Evolutionary conservation across 2,113 vertebrate genomes (phyloP).

Genomic region (Rhinolophus ferrumequinum): DNA sequence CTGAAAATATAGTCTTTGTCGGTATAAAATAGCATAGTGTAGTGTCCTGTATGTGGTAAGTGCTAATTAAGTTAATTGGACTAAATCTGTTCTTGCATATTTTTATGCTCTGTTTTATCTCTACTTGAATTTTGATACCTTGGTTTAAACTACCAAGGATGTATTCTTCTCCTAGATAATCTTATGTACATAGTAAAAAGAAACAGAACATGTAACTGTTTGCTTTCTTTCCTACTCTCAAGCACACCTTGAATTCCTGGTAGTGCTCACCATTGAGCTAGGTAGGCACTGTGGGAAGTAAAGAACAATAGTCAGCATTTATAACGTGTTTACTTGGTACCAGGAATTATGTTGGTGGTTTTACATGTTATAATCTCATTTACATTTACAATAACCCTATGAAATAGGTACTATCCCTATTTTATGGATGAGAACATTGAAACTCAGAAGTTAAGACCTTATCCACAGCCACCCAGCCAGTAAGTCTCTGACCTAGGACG

Average conservation of each 20-base stretch:
- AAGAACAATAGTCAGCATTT: background rate
- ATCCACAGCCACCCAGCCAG: background rate
- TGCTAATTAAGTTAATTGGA: background rate
- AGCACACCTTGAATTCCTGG: background rate
- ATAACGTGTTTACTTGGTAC: background rate
- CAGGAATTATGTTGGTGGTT: background rate
- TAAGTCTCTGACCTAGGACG: background rate
- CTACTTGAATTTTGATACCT: slow-evolving; percentile 1
- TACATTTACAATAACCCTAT: background rate
- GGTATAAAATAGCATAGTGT: background rate
- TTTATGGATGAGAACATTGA: background rate
- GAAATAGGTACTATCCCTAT: background rate
- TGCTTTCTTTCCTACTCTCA: background rate
- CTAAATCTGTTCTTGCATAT: background rate
- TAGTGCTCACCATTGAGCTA: background rate
- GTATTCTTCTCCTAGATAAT: slow-evolving; percentile 6
- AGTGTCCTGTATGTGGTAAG: background rate
- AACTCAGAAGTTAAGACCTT: background rate
- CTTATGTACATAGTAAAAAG: background rate
- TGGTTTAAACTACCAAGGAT: background rate
- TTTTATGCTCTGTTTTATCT: background rate
- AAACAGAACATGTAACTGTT: background rate
- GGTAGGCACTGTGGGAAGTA: no score
- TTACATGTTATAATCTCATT: background rate
- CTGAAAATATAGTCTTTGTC: background rate